Evolutionary conservation across 2,888 invertebrate species (phyloP), one percentile per base, ranked within the genome.

Genomic region (Orthonevra nobilis): DNA sequence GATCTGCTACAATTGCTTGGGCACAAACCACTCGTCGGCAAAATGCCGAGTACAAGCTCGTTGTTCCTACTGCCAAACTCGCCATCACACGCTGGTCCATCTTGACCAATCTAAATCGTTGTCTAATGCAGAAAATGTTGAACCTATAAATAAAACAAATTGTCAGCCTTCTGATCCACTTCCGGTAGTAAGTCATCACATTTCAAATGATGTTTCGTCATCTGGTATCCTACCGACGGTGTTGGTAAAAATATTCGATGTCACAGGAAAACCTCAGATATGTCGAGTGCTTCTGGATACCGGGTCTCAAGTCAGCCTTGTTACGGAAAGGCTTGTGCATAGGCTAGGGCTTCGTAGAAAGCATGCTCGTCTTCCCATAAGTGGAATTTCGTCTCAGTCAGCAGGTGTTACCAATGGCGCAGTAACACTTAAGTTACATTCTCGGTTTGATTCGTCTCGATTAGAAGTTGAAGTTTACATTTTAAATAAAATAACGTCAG

Each of bases 1-100:
- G 14, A 26, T 60, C 15, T 48, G 28, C 9, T 32, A 30, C n/a
- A 52, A 64, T 15, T 52, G 52, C 5, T 7, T 52, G 3, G 64
- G 42, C 10, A 52, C 64, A 0, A 50, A 63, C 6, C 63, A 63
- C 7, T 40, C 50, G 1, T 15, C 63, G 38, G 15, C 17, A 1
- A 38, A 50, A 17, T 50, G 63, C 30, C 38, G 61, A 6, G 38
- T 48, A 12, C 38, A 19, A 14, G 19, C 17, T 26, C 61, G 46
- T 0, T 48, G 61, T 28, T 26, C 38, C 0, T 1, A 17, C 12
- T 61, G 38, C 4, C 19, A 44, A 2, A 12, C 7, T 23, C 34
- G 15, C 4, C 44, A 54, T 12, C 28, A 46, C 15, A 6, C 2
- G 1, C 5, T 23, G 5, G 23, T 23, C 3, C 23, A 23, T 23